phyloP scores from a whole-genome alignment of 2,888 invertebrate species.

The Ferdinandea cuprea region DNA sequence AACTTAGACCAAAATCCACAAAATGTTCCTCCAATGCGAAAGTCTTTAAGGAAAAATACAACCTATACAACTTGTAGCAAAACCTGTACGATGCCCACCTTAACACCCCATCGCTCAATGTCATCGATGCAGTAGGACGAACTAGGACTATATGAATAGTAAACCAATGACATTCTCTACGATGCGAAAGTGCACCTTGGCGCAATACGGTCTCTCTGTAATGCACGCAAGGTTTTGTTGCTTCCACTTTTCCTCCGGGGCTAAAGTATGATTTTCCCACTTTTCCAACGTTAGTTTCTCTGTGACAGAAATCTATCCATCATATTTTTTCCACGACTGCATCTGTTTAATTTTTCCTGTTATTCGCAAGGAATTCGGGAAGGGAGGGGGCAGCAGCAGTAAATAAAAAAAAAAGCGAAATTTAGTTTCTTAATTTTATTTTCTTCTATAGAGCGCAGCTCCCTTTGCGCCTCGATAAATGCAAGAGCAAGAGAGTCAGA shows the following conservation, averaged over 20 bases:
- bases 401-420: slow-evolving; percentile 5
- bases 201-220: slow-evolving; percentile 2
- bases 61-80: neutral
- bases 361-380: neutral
- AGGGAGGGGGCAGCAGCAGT: no score
- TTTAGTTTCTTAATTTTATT: neutral
- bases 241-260: neutral
- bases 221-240: slow-evolving; percentile 30
- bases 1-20: no score
- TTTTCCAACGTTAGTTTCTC: slow-evolving; percentile 45
- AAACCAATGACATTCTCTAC: neutral
- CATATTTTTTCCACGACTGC: slow-evolving; percentile 42
- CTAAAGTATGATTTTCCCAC: slow-evolving; percentile 14
- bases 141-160: no score
- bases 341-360: slow-evolving; percentile 24
- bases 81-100: neutral
- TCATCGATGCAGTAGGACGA: neutral
- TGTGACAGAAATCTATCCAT: slow-evolving; percentile 65
- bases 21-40: no score
- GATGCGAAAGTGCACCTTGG: slow-evolving; percentile 12
- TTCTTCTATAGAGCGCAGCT: neutral
- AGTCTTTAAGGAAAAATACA: no score
- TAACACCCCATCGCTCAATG: slow-evolving; percentile 1
- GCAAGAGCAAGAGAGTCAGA: neutral
- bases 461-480: neutral